Evolutionary conservation across 2,888 invertebrate species (phyloP), one percentile per base, ranked within the genome.

Genomic region (Drosophila imparisetae): DNA sequence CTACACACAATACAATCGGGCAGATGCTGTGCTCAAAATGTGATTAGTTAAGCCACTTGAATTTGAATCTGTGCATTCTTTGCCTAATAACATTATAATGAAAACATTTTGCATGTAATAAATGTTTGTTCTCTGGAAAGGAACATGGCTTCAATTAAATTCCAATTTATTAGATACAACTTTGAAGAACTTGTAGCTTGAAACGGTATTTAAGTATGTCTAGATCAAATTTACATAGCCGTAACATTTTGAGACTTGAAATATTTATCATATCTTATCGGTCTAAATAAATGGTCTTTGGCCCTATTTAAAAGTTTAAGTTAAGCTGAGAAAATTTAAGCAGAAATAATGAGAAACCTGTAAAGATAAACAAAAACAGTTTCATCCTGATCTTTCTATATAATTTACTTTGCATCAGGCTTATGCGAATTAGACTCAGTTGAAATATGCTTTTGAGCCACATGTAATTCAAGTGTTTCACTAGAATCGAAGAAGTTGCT

Each of bases 1-100:
- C 2, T n/a, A 42, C 42, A 24, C 24, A 34, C 55, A 49, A 66
- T 42, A 57, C 45, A 67, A 50, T 38, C 32, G 45, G 53, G 32
- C 36, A 15, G 38, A 59, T 59, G 52, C 40, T 54, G 24, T 40
- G 29, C 52, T 38, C 34, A 11, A 36, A 68, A 62, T 55, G 53
- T 42, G 62, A 73, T 78, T 60, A 78, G 29, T 49, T 24, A 27
- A 70, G n/a, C 27, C 58, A 55, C 72, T 74, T 73, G 32, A 45
- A 21, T 24, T 30, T 21, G 49, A 54, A 38, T 38, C 54, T 27
- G 13, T 42, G 42, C 21, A 64, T 29, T 49, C 5, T 53, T n/a
- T 18, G n/a, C 30, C 49, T 38, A 38, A 65, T n/a, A 40, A 27
- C 7, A 24, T 24, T 45, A 15, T 24, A 24, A 45, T 8, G 15